Conservation (phyloP, 2,888 invertebrate species). For the Omphaloscelis lunosa region DNA sequence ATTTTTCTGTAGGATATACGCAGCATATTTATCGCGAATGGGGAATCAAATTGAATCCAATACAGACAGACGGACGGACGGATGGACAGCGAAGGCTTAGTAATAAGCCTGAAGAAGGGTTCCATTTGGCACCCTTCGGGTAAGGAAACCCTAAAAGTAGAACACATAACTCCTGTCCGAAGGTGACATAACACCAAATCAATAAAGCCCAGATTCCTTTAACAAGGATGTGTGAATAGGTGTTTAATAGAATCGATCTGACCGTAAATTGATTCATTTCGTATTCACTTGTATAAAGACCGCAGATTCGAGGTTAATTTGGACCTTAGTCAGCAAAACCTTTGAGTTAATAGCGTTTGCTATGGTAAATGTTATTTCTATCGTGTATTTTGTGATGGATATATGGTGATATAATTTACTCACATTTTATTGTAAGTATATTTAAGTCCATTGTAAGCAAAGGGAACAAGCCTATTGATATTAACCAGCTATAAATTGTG, state of each 20-base stretch:
- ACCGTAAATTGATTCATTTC: background rate
- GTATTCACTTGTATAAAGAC: conserved; percentile 7
- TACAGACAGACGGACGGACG: no score
- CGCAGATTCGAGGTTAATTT: background rate
- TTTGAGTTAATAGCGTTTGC: conserved; percentile 2
- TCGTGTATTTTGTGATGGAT: background rate
- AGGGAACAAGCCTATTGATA: background rate
- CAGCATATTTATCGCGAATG: background rate
- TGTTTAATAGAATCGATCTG: background rate
- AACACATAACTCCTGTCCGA: background rate
- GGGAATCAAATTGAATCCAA: background rate
- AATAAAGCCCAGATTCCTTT: background rate
- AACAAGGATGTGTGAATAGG: background rate
- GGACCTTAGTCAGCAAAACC: background rate
- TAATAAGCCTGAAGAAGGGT: no score
- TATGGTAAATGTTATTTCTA: background rate
- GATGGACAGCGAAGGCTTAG: no score
- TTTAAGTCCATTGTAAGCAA: background rate
- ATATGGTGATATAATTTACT: background rate
- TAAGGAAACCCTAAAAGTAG: no score
- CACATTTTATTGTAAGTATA: background rate
- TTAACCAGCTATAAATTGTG: background rate
- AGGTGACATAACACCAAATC: background rate
- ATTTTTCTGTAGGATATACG: background rate
- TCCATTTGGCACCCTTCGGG: no score